These are phyloP conservation scores for Nesometra sesokonis DNA, from an alignment of 35 echinoderm and acorn worm species.

Conservation along the genomic window DNA sequence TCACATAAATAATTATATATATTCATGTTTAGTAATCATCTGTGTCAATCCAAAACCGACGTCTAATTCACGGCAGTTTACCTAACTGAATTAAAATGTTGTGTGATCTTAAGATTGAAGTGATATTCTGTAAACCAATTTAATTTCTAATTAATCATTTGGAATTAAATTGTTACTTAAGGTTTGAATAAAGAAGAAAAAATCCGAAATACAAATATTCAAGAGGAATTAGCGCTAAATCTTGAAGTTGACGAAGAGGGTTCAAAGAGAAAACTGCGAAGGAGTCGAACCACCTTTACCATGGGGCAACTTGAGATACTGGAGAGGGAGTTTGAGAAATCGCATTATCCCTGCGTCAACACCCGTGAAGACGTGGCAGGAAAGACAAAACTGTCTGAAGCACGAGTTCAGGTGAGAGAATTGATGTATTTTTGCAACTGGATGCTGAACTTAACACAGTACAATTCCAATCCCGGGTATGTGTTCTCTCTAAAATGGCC, in stretches of 20 bases:
- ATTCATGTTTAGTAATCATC: no score
- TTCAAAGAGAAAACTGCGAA: conserved; percentile 62
- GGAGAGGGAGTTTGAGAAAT: conserved; percentile 76
- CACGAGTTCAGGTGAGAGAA: conserved; percentile 93
- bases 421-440: conserved; percentile 11
- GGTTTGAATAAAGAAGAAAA: not conserved
- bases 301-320: conserved; percentile 52
- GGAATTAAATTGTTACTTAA: not conserved
- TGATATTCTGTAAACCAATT: no score
- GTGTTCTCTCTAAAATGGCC: not conserved
- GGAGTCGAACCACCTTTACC: conserved; percentile 87
- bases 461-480: no score
- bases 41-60: no score
- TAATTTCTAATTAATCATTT: no score
- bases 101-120: no score
- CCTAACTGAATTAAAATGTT: no score
- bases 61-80: no score
- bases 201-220: not conserved
- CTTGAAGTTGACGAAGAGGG: conserved; percentile 4
- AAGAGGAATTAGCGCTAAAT: not conserved
- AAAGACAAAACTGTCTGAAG: conserved; percentile 84
- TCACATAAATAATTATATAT: no score
- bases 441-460: not conserved
- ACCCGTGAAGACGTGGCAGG: conserved; percentile 69
- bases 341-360: conserved; percentile 80